Evolutionary conservation across 2,888 invertebrate genomes (phyloP), one percentile per base, ranked within the genome.

Genomic region (Lottia gigantea): DNA sequence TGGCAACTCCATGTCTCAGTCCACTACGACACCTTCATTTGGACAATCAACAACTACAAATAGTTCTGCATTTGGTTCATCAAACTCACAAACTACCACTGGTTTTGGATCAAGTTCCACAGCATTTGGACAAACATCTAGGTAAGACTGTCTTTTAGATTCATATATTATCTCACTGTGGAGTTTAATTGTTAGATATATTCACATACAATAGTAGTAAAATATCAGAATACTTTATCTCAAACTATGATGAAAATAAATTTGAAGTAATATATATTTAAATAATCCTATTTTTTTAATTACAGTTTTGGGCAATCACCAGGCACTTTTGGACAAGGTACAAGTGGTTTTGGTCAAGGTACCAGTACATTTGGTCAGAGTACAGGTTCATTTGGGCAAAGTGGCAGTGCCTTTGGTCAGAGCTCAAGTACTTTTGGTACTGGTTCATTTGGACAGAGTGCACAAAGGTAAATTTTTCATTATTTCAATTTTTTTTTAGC

Each of bases 51-150:
- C 61, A 6, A 66, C 66, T 23, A 23, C 71, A n/a, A 65, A 3
- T 68, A 69, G 66, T 19, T 49, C 65, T 64, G 55, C 67, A 25
- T 74, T 72, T 73, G 76, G 73, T 26, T 66, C 70, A 49, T 26
- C 75, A 15, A 62, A 71, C 16, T 12, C 68, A 8, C 23, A 63
- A 2, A 14, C 71, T 19, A 14, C 68, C 49, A n/a, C 66, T 46
- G 23, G 55, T 25, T n/a, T 67, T 46, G 62, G 64, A 25, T 62
- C 45, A 40, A 7, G 19, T 23, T 11, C 55, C 11, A 19, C 55
- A 4, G 19, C 64, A 16, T 74, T 68, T 49, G 74, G 72, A 15
- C 63, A 70, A 55, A 7, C 72, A 19, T 67, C 71, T 66, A 67
- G 70, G 19, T 66, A 65, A 15, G 25, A 68, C 71, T 14, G 31